phyloP scores from a whole-genome alignment of 1,140 invertebrate species.

The Psix sp. region DNA sequence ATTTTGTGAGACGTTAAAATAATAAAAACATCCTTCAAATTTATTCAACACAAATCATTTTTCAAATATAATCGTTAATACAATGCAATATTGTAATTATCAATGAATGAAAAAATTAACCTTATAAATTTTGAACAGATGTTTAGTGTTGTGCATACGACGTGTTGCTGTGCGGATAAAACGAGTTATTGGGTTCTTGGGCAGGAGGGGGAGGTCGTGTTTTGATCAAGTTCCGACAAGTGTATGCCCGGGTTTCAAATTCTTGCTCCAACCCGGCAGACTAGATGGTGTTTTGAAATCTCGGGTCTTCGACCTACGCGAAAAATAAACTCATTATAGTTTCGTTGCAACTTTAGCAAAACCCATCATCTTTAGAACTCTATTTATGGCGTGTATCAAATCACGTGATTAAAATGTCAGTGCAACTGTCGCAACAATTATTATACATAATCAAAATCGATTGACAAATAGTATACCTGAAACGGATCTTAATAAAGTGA shows the following conservation, averaged over 20 bases:
- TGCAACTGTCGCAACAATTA: slow-evolving; percentile 30
- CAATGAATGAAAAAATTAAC: too few species aligned
- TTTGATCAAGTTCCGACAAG: slow-evolving; percentile 28
- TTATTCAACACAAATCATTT: too few species aligned
- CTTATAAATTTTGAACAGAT: too few species aligned
- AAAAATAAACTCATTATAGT: too few species aligned
- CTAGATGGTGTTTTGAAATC: background rate
- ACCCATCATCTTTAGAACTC: too few species aligned
- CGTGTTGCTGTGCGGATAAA: slow-evolving; percentile 26
- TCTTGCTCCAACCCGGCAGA: background rate
- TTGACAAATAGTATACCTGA: slow-evolving; percentile 23
- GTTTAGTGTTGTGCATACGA: slow-evolving; percentile 10
- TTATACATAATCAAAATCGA: slow-evolving; percentile 31
- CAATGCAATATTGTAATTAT: too few species aligned
- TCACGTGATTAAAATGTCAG: slow-evolving; percentile 3
- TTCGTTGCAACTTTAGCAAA: too few species aligned
- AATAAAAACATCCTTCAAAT: too few species aligned
- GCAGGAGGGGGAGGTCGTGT: slow-evolving; percentile 4
- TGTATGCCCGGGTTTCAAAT: slow-evolving; percentile 12
- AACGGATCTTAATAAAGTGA: slow-evolving; percentile 16
- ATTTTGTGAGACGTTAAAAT: too few species aligned
- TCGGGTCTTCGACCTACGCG: too few species aligned
- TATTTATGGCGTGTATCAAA: slow-evolving; percentile 8
- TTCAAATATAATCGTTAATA: too few species aligned
- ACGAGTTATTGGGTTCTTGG: slow-evolving; percentile 10